Conservation (phyloP, 2,888 invertebrate genomes). For the Cistogaster globosa region DNA sequence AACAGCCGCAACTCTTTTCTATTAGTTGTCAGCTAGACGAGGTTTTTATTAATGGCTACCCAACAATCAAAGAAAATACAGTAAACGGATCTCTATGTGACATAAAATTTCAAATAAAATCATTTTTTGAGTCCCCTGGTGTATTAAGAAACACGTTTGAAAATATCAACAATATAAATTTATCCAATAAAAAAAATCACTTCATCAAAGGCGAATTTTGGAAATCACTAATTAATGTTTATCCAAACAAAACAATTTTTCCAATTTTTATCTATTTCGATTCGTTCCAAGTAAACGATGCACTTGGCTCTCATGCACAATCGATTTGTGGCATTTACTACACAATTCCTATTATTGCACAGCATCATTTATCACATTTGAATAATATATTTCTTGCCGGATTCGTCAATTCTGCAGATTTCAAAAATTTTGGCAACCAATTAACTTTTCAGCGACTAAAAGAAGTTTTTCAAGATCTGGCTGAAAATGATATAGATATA, state of each 20-base stretch:
- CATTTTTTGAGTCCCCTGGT: slow-evolving; percentile 51
- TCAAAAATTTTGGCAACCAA: slow-evolving; percentile 55
- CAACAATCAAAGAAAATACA: slow-evolving; percentile 65
- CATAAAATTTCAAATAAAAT: slow-evolving; percentile 56
- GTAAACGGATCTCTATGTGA: slow-evolving; percentile 55
- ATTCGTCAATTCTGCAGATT: slow-evolving; percentile 60
- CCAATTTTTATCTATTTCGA: slow-evolving; percentile 68
- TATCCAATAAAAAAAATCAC: slow-evolving; percentile 41
- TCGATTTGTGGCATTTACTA: slow-evolving; percentile 63
- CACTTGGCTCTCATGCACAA: slow-evolving; percentile 52
- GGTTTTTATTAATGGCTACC: slow-evolving; percentile 39
- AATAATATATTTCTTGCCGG: slow-evolving; percentile 61
- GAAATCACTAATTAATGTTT: too few relatives aligned
- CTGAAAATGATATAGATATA: too few relatives aligned
- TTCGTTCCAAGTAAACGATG: slow-evolving; percentile 66
- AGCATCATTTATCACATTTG: slow-evolving; percentile 41
- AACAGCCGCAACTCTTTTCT: too few relatives aligned
- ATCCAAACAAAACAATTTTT: too few relatives aligned
- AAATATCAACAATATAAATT: slow-evolving; percentile 55
- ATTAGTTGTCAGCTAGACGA: slow-evolving; percentile 56
- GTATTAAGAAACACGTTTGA: slow-evolving; percentile 49
- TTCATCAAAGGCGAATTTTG: too few relatives aligned
- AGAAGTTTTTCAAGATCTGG: too few relatives aligned
- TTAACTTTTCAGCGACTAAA: slow-evolving; percentile 24
- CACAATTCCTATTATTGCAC: slow-evolving; percentile 57